phyloP scores from a whole-genome alignment of 2,888 invertebrate genomes.

The Acanthococcus lagerstroemiae region DNA sequence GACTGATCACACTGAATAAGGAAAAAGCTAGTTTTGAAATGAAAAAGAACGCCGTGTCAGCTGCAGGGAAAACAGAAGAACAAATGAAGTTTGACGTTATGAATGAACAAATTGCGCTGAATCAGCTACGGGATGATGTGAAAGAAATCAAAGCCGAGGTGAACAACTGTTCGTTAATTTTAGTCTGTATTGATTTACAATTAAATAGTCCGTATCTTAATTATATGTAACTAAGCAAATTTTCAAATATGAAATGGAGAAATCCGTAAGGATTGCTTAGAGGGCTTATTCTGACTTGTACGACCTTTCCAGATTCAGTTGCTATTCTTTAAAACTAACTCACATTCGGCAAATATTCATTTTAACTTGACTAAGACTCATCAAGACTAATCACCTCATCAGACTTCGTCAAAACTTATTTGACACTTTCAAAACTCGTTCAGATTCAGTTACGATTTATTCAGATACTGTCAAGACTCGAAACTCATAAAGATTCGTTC shows the following conservation, averaged over 20 bases:
- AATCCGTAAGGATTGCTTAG: too few relatives aligned
- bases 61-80: slow-evolving; percentile 43
- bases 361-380: too few relatives aligned
- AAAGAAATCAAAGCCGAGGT: slow-evolving; percentile 61
- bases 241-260: too few relatives aligned
- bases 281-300: too few relatives aligned
- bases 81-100: slow-evolving; percentile 53
- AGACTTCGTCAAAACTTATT: background rate
- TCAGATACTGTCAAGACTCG: too few relatives aligned
- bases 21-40: slow-evolving; percentile 64
- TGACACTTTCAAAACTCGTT: background rate
- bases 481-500: too few relatives aligned
- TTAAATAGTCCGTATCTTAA: background rate
- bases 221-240: background rate
- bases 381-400: background rate
- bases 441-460: too few relatives aligned
- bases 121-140: slow-evolving; percentile 58
- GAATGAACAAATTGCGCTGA: slow-evolving; percentile 61
- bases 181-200: too few relatives aligned
- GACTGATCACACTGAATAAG: slow-evolving; percentile 62
- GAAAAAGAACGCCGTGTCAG: slow-evolving; percentile 42
- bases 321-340: too few relatives aligned
- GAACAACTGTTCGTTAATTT: too few relatives aligned
- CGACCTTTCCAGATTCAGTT: too few relatives aligned
- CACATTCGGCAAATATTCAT: too few relatives aligned